phyloP scores from a whole-genome alignment of 2,113 vertebrate species.

The Typhlomys cinereus region DNA sequence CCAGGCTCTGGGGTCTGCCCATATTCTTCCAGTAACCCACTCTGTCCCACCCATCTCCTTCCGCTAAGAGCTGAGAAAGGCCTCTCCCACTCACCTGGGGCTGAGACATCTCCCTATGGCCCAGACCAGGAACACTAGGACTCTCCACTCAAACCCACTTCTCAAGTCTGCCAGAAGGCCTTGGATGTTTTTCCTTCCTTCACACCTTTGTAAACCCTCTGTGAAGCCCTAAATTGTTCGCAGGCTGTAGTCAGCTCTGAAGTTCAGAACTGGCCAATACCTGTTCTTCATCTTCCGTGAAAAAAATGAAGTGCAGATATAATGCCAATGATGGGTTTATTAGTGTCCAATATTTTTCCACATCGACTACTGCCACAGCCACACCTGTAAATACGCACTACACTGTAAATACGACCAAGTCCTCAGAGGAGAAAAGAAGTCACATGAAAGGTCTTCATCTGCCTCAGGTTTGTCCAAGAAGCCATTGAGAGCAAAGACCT shows the following conservation, averaged over 20 bases:
- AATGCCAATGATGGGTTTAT: background rate
- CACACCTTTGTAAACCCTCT: background rate
- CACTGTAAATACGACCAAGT: background rate
- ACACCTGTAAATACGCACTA: background rate
- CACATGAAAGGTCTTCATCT: background rate
- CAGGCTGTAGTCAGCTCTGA: background rate
- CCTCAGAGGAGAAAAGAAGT: background rate
- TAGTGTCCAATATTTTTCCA: background rate
- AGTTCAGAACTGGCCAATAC: background rate
- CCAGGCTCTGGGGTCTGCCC: fast-evolving
- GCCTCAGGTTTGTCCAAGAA: background rate
- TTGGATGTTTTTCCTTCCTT: background rate
- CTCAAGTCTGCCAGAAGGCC: background rate
- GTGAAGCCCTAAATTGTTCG: background rate
- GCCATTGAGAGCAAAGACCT: background rate
- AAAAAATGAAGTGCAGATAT: background rate
- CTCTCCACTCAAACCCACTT: background rate
- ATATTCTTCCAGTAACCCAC: fast-evolving
- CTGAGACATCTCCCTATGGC: background rate
- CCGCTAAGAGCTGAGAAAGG: background rate
- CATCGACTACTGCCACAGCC: background rate
- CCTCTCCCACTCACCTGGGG: background rate
- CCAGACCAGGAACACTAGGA: background rate
- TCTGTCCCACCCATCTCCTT: background rate
- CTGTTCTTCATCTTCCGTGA: background rate